Conservation (phyloP, 35 echinoderm and acorn worm species). For the Ophiothrix spiculata region DNA sequence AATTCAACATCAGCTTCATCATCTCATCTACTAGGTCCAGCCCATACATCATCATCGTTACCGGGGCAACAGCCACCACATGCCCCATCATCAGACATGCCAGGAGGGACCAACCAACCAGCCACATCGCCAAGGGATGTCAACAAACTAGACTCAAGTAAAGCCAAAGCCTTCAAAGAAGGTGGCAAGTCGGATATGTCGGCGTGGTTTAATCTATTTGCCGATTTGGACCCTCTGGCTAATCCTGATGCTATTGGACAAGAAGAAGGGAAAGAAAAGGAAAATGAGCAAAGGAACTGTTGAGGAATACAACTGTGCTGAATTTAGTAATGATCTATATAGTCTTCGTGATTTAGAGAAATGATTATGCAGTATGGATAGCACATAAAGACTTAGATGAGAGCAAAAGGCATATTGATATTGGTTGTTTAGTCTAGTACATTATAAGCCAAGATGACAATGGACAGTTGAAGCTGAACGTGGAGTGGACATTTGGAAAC, state of each 20-base stretch:
- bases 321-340: no score
- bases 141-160: conserved; percentile 83
- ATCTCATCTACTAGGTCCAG: neutral
- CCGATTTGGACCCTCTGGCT: conserved; percentile 87
- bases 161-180: conserved; percentile 87
- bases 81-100: neutral
- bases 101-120: neutral
- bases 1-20: neutral
- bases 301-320: conserved; percentile 29
- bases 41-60: neutral
- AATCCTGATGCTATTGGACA: conserved; percentile 91
- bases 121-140: neutral
- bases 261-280: conserved; percentile 50
- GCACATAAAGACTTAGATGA: no score
- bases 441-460: no score
- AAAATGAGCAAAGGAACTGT: conserved; percentile 59
- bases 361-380: no score
- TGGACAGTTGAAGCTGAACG: no score
- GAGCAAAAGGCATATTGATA: no score
- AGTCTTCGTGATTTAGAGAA: no score
- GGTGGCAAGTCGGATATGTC: conserved; percentile 91
- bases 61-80: neutral
- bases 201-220: conserved; percentile 98
- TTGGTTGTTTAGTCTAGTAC: no score
- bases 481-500: no score